Base-by-base conservation (phyloP, 2,797 vertebrate species). In the Trematomus bernacchii region DNA sequence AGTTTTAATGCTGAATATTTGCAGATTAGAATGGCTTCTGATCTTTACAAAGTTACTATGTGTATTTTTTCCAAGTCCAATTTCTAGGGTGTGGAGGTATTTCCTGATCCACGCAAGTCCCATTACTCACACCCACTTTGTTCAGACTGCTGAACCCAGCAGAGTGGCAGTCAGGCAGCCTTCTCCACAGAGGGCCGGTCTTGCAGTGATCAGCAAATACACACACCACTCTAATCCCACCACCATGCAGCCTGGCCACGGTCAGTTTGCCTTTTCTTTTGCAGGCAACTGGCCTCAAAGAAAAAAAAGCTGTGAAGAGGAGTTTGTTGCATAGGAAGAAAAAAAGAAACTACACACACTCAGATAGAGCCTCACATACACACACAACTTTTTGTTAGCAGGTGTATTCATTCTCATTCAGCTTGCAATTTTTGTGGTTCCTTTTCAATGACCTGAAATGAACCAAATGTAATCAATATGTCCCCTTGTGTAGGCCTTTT, bases 81-180 rank as follows among this genome's bases (percentile, higher is more conserved):
- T 85, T 83, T 77, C 58, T 83, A 43, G 33, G 73, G 10, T 50
- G 58, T 55, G 48, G 60, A 68, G 54, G 76, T 75, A 80, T 87
- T 84, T 82, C 76, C 84, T 83, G 82, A 86, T 84, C 78, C 76
- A 76, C 70, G 81, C 82, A 75, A 83, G 76, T 89, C 71, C 86
- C 66, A 81, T 89, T 87, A 88, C 85, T 85, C 88, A 85, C 84
- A 83, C 77, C 64, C 87, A 91, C 83, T 92, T 82, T 89, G 89
- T 89, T 82, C 92, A 94, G 87, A 94, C 79, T 94, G 94, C 94
- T 95, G 94, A 94, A 94, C 85, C 91, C 93, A 95, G 92, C 92
- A 94, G 90, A 92, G 91, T 83, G 77, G 73, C 78, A 77, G 86
- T 86, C 90, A 90, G 87, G 67, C 78, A 72, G 81, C 86, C 85